Percentiles rank a stretch among this genome's conserved stretches.
Conservation (phyloP, 2,797 vertebrate genomes). For the Sebastes diploproa region DNA sequence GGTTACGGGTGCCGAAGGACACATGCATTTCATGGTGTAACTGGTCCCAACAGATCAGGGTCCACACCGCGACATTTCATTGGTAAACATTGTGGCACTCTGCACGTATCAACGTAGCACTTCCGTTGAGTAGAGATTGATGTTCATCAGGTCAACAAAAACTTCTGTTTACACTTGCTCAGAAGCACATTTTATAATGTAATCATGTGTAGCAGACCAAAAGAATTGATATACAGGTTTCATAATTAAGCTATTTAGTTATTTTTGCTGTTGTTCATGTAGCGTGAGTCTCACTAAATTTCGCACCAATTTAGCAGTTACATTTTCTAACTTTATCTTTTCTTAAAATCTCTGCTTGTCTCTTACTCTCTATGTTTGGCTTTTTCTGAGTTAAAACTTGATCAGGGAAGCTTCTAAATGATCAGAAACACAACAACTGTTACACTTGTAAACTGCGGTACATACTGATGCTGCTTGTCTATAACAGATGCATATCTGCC, state of each 20-base stretch:
- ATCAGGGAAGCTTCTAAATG: constrained; percentile 24
- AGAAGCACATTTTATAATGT: constrained; percentile 28
- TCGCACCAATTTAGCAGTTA: neutral
- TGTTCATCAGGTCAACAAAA: constrained; percentile 24
- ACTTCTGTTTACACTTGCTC: constrained; percentile 40
- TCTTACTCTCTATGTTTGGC: neutral
- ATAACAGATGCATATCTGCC: neutral
- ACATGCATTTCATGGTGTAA: constrained; percentile 95
- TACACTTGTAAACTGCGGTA: neutral
- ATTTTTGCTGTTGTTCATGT: constrained; percentile 15
- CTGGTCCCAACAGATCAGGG: neutral
- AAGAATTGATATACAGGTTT: constrained; percentile 11
- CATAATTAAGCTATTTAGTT: constrained; percentile 49
- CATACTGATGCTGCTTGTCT: neutral
- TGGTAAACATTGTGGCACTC: neutral
- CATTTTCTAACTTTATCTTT: neutral
- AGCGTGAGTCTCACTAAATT: neutral
- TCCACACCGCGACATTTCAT: neutral
- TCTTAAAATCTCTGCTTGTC: neutral
- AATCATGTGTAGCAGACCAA: constrained; percentile 18
- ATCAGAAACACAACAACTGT: neutral
- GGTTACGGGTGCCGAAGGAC: constrained; percentile 94
- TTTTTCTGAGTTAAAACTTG: neutral
- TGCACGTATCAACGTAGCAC: neutral
- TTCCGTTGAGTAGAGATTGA: neutral